These are phyloP conservation scores for Acipenser oxyrinchus DNA, from an alignment of 2,797 vertebrate species.

Conservation along the genomic window DNA sequence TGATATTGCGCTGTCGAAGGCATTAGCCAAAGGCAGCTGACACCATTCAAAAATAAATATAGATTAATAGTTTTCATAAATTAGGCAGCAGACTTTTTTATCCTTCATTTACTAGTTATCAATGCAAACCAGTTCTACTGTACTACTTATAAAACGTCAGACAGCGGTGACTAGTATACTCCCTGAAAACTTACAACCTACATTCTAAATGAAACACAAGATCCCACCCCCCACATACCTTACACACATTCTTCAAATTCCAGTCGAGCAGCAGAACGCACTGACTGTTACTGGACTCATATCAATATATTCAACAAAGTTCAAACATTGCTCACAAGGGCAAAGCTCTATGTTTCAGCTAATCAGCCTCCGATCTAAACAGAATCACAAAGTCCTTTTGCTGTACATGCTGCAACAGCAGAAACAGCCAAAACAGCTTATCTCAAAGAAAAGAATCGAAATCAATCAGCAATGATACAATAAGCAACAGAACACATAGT, in stretches of 20 bases:
- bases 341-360: not conserved
- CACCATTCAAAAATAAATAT: too few species aligned
- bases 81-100: too few species aligned
- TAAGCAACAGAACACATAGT: too few species aligned
- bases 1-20: too few species aligned
- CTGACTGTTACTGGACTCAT: not conserved
- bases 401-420: not conserved
- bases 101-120: not conserved
- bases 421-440: not conserved
- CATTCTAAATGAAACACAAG: not conserved
- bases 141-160: not conserved
- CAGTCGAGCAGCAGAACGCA: not conserved
- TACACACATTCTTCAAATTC: not conserved
- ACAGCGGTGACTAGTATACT: not conserved
- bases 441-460: too few species aligned
- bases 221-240: not conserved
- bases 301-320: not conserved
- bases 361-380: not conserved
- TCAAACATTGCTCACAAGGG: not conserved
- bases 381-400: not conserved
- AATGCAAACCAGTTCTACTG: constrained; percentile 18
- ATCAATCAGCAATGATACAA: too few species aligned
- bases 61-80: too few species aligned
- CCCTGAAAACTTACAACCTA: not conserved
- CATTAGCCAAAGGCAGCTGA: too few species aligned